Conservation (phyloP, 2,888 invertebrate genomes). For the Syrphus vitripennis region DNA sequence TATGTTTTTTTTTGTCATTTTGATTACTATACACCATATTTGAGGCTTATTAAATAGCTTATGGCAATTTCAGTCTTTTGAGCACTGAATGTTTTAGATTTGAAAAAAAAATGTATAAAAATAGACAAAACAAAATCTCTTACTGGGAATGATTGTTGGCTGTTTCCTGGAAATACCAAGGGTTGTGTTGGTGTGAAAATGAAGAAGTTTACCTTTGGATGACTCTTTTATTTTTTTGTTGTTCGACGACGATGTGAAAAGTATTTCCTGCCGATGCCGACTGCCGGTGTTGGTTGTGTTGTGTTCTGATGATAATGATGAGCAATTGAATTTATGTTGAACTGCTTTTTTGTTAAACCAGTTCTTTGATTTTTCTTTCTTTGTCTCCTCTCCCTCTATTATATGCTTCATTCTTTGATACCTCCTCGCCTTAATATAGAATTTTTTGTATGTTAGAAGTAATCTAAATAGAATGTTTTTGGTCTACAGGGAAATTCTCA, state of each 20-base stretch:
- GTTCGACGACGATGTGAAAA: neutral
- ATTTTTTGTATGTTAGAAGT: neutral
- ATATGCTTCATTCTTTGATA: neutral
- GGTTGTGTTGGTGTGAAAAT: neutral
- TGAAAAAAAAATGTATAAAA: neutral
- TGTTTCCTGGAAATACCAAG: conserved; percentile 28
- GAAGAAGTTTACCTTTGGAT: conserved; percentile 29
- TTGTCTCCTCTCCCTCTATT: neutral
- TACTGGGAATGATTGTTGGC: conserved; percentile 36
- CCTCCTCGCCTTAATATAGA: conserved; percentile 5
- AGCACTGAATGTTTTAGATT: neutral
- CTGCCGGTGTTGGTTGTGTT: neutral
- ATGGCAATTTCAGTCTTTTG: conserved; percentile 48
- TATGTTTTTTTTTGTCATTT: conserved; percentile 2
- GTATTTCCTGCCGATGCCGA: conserved; percentile 9
- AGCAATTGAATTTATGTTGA: conserved; percentile 31
- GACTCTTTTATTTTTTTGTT: neutral
- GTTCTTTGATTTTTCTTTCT: conserved; percentile 36
- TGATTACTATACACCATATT: neutral
- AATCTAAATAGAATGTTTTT: conserved; percentile 75
- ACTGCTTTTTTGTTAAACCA: conserved; percentile 46
- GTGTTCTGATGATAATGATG: conserved; percentile 5
- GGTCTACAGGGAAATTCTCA: conserved; percentile 79
- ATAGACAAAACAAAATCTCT: conserved; percentile 1
- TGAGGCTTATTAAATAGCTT: neutral